Conservation (phyloP, 2,113 vertebrate genomes). For the Oncorhynchus gorbuscha region DNA sequence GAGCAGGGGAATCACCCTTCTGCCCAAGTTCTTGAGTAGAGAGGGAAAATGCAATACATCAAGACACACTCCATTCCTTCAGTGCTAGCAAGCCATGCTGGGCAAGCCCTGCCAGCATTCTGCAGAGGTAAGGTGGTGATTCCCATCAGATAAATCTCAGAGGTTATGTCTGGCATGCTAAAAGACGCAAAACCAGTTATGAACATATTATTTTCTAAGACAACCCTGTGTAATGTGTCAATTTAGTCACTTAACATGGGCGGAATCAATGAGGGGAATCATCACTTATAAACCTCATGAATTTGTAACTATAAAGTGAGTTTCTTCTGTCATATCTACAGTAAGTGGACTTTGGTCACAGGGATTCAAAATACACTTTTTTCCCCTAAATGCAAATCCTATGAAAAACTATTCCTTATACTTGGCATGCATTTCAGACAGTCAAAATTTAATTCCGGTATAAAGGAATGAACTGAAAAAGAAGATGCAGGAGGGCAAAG, state of each 20-base stretch:
- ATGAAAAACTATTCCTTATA: neutral
- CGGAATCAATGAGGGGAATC: slow-evolving; percentile 40
- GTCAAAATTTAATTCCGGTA: neutral
- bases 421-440: neutral
- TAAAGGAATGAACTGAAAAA: neutral
- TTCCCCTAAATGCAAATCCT: neutral
- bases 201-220: too few relatives aligned
- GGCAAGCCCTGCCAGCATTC: slow-evolving; percentile 9
- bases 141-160: slow-evolving; percentile 7
- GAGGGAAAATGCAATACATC: slow-evolving; percentile 83
- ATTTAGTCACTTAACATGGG: neutral
- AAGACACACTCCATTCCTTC: slow-evolving; percentile 68
- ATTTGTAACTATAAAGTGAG: neutral
- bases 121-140: neutral
- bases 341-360: slow-evolving; percentile 26
- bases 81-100: slow-evolving; percentile 46
- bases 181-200: too few relatives aligned
- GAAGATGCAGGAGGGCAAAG: slow-evolving; percentile 15
- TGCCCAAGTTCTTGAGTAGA: slow-evolving; percentile 85
- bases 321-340: neutral
- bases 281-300: slow-evolving; percentile 24
- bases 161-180: neutral
- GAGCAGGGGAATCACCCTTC: slow-evolving; percentile 89
- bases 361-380: slow-evolving; percentile 36
- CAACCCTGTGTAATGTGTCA: too few relatives aligned